phyloP scores from a whole-genome alignment of 2,888 invertebrate species.

The Sylvicola cinctus region DNA sequence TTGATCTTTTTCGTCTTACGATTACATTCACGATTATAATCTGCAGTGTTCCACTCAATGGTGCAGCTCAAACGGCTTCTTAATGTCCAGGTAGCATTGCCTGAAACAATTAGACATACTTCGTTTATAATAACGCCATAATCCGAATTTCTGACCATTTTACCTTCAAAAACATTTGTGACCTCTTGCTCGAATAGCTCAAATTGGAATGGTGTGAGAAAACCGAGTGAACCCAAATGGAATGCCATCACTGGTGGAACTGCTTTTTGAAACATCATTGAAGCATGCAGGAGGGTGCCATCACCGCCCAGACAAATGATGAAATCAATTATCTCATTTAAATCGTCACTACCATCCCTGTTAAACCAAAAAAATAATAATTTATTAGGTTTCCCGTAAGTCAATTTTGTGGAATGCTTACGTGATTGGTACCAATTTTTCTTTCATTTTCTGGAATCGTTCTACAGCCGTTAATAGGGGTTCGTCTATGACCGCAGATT shows the following conservation, averaged over 20 bases:
- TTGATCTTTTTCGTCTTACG: neutral
- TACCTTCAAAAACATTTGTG: slow-evolving; percentile 71
- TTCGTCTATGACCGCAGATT: slow-evolving; percentile 78
- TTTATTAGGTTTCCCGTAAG: neutral
- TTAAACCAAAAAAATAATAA: slow-evolving; percentile 13
- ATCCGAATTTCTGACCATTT: neutral
- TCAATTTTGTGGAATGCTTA: too few relatives aligned
- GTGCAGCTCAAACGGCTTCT: slow-evolving; percentile 80
- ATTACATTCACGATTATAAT: slow-evolving; percentile 12
- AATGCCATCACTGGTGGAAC: slow-evolving; percentile 98
- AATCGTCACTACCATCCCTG: slow-evolving; percentile 77
- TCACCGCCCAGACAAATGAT: slow-evolving; percentile 93
- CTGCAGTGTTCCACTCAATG: slow-evolving; percentile 46
- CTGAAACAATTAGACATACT: slow-evolving; percentile 22
- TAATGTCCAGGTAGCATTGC: slow-evolving; percentile 77
- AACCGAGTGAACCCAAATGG: slow-evolving; percentile 88
- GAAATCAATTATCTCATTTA: slow-evolving; percentile 92
- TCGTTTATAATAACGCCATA: neutral
- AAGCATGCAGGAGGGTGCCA: slow-evolving; percentile 89
- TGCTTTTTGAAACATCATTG: slow-evolving; percentile 86
- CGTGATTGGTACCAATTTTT: slow-evolving; percentile 63
- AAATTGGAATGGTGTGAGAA: slow-evolving; percentile 89
- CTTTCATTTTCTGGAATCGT: slow-evolving; percentile 54
- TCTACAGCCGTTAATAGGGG: slow-evolving; percentile 50
- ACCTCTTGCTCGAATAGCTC: slow-evolving; percentile 88